These are phyloP conservation scores for Orthosia incerta DNA, from an alignment of 2,888 invertebrate species.

Conservation along the genomic window DNA sequence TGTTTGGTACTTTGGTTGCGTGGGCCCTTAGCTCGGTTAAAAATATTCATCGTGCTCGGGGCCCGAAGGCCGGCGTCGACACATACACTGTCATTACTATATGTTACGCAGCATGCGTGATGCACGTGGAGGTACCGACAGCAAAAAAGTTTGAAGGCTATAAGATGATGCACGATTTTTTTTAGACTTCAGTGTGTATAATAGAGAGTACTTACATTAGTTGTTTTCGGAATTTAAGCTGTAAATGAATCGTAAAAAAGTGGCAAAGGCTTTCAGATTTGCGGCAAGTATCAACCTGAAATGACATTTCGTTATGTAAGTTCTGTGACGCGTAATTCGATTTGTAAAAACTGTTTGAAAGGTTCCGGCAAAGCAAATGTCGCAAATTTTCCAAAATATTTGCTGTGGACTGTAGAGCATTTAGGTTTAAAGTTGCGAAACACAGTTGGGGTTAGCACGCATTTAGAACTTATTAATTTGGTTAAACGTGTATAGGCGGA, in stretches of 20 bases:
- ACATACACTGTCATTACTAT: slow-evolving; percentile 77
- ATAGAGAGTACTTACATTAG: too few relatives aligned
- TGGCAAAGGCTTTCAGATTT: not conserved
- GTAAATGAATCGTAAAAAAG: too few relatives aligned
- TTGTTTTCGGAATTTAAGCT: too few relatives aligned
- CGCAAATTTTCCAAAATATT: not conserved
- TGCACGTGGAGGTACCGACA: slow-evolving; percentile 81
- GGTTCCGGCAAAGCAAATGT: not conserved
- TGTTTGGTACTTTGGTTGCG: slow-evolving; percentile 65
- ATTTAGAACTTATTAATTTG: not conserved
- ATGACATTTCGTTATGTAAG: too few relatives aligned
- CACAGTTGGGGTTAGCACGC: too few relatives aligned
- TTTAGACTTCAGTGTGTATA: too few relatives aligned
- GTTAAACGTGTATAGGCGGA: not conserved
- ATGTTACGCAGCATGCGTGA: slow-evolving; percentile 82
- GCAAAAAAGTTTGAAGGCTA: slow-evolving; percentile 58
- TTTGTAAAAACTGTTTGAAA: not conserved
- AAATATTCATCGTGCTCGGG: slow-evolving; percentile 70
- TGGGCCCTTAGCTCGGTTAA: slow-evolving; percentile 73
- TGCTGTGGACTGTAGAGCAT: too few relatives aligned
- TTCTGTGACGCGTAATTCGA: not conserved
- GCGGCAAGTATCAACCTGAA: not conserved
- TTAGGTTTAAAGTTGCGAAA: too few relatives aligned
- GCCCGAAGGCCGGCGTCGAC: slow-evolving; percentile 76
- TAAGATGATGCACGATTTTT: not conserved